Percentiles rank a stretch among this genome's conserved stretches.
Evolutionary conservation across 2,797 vertebrate genomes (phyloP).

Genomic region (Tokudaia muenninki): DNA sequence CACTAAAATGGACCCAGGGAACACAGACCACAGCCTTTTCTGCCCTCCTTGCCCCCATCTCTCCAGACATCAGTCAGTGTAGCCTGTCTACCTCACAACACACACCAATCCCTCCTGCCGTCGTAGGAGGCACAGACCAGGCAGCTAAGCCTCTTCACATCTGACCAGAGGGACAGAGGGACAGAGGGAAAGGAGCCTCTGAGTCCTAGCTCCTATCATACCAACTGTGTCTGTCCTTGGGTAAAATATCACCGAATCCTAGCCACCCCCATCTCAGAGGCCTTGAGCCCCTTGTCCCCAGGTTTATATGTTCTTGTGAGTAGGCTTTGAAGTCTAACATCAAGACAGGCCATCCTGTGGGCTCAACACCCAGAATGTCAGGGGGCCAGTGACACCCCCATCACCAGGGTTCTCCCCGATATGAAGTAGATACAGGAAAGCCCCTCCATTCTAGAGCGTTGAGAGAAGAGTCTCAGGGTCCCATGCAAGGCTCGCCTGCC

Average conservation of each 20-base stretch:
- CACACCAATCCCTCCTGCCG: neutral
- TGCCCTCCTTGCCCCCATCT: neutral
- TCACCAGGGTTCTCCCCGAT: neutral
- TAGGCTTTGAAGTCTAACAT: rapidly evolving
- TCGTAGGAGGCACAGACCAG: neutral
- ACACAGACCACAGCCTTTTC: constrained; percentile 78
- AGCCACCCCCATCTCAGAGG: neutral
- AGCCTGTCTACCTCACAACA: too few species aligned
- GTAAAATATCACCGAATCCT: neutral
- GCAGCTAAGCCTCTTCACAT: neutral
- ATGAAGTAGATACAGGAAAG: neutral
- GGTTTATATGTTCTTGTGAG: neutral
- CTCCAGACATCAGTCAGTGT: neutral
- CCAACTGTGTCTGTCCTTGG: neutral
- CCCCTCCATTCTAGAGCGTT: neutral
- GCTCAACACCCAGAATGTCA: neutral
- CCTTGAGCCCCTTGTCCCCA: neutral
- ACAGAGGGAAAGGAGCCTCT: neutral
- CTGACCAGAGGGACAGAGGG: neutral
- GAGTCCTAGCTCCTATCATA: neutral
- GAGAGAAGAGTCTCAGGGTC: neutral
- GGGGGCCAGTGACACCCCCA: neutral
- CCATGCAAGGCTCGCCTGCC: neutral
- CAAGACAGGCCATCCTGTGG: neutral
- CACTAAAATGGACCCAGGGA: constrained; percentile 80